Percentiles rank a stretch among this genome's conserved stretches.
phyloP scores from a whole-genome alignment of 2,113 vertebrate genomes.

The Etia nguti region DNA sequence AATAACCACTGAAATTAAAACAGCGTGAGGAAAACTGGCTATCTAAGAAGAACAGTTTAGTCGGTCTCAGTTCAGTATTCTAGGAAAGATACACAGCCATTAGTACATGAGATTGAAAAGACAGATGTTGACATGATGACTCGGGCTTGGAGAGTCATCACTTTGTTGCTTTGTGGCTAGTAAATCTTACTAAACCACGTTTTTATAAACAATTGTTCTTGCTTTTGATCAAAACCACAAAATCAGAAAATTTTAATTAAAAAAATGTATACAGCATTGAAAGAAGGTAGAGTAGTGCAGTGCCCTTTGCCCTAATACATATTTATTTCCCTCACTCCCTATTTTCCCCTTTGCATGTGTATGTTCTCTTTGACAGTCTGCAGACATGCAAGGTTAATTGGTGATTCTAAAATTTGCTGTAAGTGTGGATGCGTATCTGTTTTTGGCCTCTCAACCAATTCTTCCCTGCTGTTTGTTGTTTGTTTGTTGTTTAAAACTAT shows the following conservation, averaged over 20 bases:
- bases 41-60: background rate
- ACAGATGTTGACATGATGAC: background rate
- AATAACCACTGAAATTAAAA: slow-evolving; percentile 24
- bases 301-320: background rate
- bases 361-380: background rate
- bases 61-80: background rate
- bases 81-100: background rate
- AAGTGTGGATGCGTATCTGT: background rate
- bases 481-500: background rate
- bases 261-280: background rate
- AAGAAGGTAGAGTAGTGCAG: background rate
- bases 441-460: background rate
- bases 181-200: background rate
- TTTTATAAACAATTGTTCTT: background rate
- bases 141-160: background rate
- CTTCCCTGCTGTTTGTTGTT: background rate
- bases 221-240: background rate
- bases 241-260: background rate
- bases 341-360: fast-evolving
- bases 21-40: background rate
- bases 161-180: background rate
- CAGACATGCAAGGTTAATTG: background rate
- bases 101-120: background rate
- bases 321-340: background rate
- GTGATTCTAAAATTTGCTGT: background rate